A percentile compares a stretch with the other conserved stretches of the same genome.
phyloP scores from a whole-genome alignment of 2,888 invertebrate genomes.

The Entomobrya multifasciata region DNA sequence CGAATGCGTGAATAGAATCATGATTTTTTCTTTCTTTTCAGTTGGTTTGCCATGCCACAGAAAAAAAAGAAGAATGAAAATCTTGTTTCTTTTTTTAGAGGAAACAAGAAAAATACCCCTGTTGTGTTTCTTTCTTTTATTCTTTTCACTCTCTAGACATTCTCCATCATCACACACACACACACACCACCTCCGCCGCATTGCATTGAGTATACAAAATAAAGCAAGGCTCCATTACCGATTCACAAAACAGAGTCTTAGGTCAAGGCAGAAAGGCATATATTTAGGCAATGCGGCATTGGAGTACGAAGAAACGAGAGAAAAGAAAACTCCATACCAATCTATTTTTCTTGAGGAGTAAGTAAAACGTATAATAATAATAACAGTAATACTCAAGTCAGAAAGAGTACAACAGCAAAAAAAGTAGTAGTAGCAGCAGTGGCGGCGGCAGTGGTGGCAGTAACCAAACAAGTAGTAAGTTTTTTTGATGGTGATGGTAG shows the following conservation, averaged over 20 bases:
- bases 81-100: slow-evolving; percentile 4
- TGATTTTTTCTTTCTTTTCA: slow-evolving; percentile 30
- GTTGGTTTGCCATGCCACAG: neutral
- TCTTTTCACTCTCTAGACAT: neutral
- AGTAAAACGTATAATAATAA: neutral
- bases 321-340: neutral
- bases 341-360: neutral
- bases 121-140: neutral
- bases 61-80: slow-evolving; percentile 21
- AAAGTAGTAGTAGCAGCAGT: neutral
- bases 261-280: slow-evolving; percentile 45
- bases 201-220: neutral
- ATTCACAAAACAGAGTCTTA: slow-evolving; percentile 37
- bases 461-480: neutral
- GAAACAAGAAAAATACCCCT: neutral
- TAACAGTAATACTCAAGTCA: too few relatives aligned
- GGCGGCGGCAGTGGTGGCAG: neutral
- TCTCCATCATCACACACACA: too few relatives aligned
- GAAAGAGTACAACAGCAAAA: too few relatives aligned
- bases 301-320: neutral
- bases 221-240: slow-evolving; percentile 21
- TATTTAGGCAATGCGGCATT: slow-evolving; percentile 35
- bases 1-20: slow-evolving; percentile 62
- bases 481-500: neutral
- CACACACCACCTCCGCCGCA: too few relatives aligned